A percentile compares a stretch with the other conserved stretches of the same genome.
These are phyloP conservation scores for Epirrhoe alternata DNA, from an alignment of 2,888 invertebrate species.

Conservation along the genomic window DNA sequence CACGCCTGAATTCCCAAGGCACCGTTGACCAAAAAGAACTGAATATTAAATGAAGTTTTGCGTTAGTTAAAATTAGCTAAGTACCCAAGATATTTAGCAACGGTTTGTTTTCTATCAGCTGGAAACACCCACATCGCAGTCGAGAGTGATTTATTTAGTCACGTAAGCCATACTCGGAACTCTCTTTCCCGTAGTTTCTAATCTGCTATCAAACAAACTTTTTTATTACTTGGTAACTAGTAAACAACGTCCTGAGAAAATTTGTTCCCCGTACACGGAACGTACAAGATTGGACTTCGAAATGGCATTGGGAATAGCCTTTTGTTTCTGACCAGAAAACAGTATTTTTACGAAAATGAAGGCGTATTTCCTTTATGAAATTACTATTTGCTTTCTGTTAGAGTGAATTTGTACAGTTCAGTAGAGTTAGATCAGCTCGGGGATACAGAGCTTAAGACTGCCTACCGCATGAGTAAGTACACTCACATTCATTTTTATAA, in stretches of 20 bases:
- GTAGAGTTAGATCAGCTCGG: conserved; percentile 20
- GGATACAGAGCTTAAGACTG: conserved; percentile 13
- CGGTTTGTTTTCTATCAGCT: conserved; percentile 15
- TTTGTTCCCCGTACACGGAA: conserved; percentile 55
- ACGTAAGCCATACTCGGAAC: conserved; percentile 69
- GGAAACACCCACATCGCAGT: conserved; percentile 28
- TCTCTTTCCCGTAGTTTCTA: conserved; percentile 69
- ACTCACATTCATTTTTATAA: conserved; percentile 13
- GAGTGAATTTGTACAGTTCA: conserved; percentile 23
- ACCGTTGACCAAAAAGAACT: background rate
- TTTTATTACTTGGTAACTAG: conserved; percentile 77
- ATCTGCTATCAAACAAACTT: conserved; percentile 77
- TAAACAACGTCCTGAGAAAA: conserved; percentile 65
- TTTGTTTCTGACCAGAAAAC: conserved; percentile 37
- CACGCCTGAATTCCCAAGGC: too few species aligned
- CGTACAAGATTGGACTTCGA: conserved; percentile 42
- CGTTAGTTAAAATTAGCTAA: conserved; percentile 3
- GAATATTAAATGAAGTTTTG: background rate
- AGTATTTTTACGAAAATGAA: conserved; percentile 35
- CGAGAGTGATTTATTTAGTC: conserved; percentile 68
- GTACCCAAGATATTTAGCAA: conserved; percentile 6
- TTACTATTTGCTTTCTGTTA: conserved; percentile 31
- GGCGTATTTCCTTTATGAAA: conserved; percentile 33
- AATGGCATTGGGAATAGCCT: conserved; percentile 37
- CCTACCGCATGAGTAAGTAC: conserved; percentile 11